Conservation (phyloP, 2,797 vertebrate genomes). For the Pelobates cultripes region DNA sequence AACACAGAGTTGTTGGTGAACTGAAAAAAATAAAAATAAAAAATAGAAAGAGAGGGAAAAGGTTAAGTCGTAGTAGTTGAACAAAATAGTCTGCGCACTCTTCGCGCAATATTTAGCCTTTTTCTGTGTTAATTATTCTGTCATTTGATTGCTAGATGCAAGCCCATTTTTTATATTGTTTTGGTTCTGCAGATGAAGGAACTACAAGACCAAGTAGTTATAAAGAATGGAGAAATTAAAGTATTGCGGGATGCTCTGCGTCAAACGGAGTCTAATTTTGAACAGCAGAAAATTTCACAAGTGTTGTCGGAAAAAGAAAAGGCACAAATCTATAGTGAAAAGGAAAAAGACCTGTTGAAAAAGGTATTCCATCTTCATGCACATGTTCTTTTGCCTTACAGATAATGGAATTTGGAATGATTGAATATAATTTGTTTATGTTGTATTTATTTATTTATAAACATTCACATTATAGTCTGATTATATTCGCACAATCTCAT, state of each 20-base stretch:
- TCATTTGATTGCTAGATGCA: background rate
- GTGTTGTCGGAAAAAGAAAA: constrained; percentile 78
- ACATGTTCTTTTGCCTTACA: background rate
- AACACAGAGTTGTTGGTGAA: no score
- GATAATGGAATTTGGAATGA: no score
- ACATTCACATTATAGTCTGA: no score
- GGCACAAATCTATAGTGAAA: constrained; percentile 76
- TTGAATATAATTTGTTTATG: no score
- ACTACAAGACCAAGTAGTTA: constrained; percentile 84
- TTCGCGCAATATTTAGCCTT: background rate
- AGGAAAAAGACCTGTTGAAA: constrained; percentile 86
- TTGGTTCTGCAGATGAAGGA: constrained; percentile 77
- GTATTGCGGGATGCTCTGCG: constrained; percentile 88
- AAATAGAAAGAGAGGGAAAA: no score
- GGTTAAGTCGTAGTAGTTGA: no score
- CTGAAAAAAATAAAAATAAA: no score
- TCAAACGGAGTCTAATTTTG: constrained; percentile 79
- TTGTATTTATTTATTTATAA: no score
- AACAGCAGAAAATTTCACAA: constrained; percentile 81
- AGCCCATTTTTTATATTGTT: background rate
- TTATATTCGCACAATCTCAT: no score
- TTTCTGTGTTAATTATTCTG: background rate
- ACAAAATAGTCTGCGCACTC: no score
- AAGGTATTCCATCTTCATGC: constrained; percentile 74
- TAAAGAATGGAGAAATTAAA: constrained; percentile 92